Evolutionary conservation across 2,113 vertebrate genomes (phyloP).

Genomic region (Pseudopodoces humilis): DNA sequence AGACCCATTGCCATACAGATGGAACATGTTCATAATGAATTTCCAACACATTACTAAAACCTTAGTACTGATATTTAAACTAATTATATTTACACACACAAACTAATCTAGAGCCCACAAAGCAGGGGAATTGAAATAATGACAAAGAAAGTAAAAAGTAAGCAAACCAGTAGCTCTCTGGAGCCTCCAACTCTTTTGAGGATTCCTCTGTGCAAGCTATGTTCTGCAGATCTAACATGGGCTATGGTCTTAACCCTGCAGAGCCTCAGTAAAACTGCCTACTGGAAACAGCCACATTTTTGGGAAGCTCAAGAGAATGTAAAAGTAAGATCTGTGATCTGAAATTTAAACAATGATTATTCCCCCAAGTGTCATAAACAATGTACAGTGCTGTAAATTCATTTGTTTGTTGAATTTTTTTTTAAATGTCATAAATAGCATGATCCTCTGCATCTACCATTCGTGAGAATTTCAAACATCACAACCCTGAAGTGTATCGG

Average conservation of each 20-base stretch:
- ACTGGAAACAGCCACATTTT: background rate
- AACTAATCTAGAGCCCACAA: background rate
- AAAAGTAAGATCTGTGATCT: background rate
- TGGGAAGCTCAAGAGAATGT: background rate
- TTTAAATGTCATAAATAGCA: background rate
- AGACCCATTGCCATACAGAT: background rate
- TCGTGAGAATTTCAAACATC: background rate
- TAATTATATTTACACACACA: background rate
- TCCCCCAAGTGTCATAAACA: background rate
- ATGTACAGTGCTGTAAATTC: background rate
- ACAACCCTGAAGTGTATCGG: background rate
- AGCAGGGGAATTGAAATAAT: background rate
- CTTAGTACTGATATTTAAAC: background rate
- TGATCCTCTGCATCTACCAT: background rate
- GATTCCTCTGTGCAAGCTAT: background rate
- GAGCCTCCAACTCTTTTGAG: background rate
- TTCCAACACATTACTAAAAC: background rate
- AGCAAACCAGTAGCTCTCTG: background rate
- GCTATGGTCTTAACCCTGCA: background rate
- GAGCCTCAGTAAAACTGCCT: background rate
- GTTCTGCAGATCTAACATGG: fast-evolving
- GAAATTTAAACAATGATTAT: background rate
- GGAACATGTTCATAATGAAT: background rate
- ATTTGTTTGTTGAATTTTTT: background rate
- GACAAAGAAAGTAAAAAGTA: background rate